Base-by-base conservation (phyloP, 1,140 invertebrate genomes). In the Nomia melanderi region DNA sequence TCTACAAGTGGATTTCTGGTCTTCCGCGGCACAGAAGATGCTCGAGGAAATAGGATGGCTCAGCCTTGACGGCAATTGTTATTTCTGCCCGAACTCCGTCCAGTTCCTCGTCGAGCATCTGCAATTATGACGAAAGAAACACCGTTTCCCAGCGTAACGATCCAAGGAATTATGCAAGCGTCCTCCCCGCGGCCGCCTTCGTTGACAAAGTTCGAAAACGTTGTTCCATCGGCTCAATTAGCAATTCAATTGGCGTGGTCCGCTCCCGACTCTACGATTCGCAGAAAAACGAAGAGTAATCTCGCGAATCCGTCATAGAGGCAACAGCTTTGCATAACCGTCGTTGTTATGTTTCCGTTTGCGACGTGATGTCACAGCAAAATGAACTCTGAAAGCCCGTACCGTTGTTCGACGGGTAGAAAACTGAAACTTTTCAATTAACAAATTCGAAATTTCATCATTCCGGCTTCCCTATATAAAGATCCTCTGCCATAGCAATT, bases 171-270 rank as follows among this genome's bases (percentile, higher is more conserved):
- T 53, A 72, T 53, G 59, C 59, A 63, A 53, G 17, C 33, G 31
- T 7, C 36, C n/a, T 44, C n/a, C n/a, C n/a, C n/a, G n/a, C n/a
- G n/a, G n/a, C n/a, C 20, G 41, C 41, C 57, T 9, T 23, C 57
- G 33, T 36, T 63, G 70, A 36, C 23, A 63, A 72, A 72, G 14
- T 72, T 63, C 70, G 31, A 53, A 63, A 72, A 72, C 57, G 59
- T 44, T n/a, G 53, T 33, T 17, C n/a, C 23, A 53, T 29, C 20
- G 39, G 31, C 12, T 53, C 31, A 31, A 72, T 72, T 63, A 72
- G 70, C 70, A 72, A 72, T 72, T 72, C 31, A 72, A 72, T 72
- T 63, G 62, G 17, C 41, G 9, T 17, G 44, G 7, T 23, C 11
- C 17, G 23, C 3, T 44, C 20, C 41, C 41, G n/a, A 27, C 25